Base-by-base conservation (phyloP, 2,113 vertebrate genomes). In the Stigmatopora argus region DNA sequence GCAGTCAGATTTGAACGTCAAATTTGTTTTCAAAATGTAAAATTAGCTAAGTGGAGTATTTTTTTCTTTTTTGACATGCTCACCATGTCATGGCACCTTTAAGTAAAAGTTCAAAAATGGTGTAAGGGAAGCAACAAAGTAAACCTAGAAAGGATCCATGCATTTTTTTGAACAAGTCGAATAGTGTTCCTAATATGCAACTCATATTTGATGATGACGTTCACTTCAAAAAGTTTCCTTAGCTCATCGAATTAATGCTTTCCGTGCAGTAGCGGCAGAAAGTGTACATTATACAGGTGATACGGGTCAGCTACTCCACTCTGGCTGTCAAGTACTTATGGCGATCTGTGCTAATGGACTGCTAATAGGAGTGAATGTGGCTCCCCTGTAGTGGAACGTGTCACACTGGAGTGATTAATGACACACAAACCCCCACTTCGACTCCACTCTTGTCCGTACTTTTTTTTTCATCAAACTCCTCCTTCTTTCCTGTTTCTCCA, bases 311-410 rank as follows among this genome's bases (percentile, higher is more conserved):
- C 74, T 72, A 17, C 69, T 89, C 71, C 80, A 75, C 78, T 72
- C 75, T 73, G 38, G 75, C 72, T 83, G 86, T 89, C 84, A 88
- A 89, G 87, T 84, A 82, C 87, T 90, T 70, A 68, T 73, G 75
- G 83, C 13, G 80, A 73, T 72, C 84, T 87, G 82, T 73, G 73
- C 91, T 94, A 94, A 94, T 92, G 92, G 91, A 88, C 70, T 75
- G 88, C 77, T 91, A 92, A 93, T 87, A 90, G 88, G 86, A 82
- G 79, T 80, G 77, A 84, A 78, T 83, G 79, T 83, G 85, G 87
- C 90, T 87, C 84, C 77, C 85, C 65, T 80, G 71, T 83, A 77
- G 83, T 90, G 77, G 71, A 81, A 70, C 77, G 75, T 75, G 26
- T 64, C 86, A 91, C 89, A 89, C 71, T 61, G 77, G 77, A 75